Evolutionary conservation across 1,140 invertebrate species (phyloP).

Genomic region (Drosophila asahinai): DNA sequence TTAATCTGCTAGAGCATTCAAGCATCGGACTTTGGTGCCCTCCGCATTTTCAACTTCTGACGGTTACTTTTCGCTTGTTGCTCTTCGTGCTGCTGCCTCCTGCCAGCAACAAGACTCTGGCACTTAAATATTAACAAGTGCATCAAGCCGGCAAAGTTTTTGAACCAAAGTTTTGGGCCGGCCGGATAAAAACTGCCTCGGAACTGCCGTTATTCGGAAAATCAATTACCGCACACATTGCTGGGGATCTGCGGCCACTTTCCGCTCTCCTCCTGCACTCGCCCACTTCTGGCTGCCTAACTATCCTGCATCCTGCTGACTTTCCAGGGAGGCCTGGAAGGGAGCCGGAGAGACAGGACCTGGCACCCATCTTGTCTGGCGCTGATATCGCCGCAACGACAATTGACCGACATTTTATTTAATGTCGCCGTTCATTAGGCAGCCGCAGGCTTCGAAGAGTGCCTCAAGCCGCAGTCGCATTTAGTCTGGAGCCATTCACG

Average conservation of each 20-base stretch:
- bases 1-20: conserved; percentile 19
- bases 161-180: conserved; percentile 24
- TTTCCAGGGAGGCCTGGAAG: not conserved
- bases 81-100: conserved; percentile 18
- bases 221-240: conserved; percentile 76
- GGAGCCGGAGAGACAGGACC: conserved; percentile 1
- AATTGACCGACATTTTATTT: conserved; percentile 83
- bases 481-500: conserved; percentile 43
- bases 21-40: conserved; percentile 6
- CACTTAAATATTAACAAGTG: conserved; percentile 62
- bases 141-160: conserved; percentile 53
- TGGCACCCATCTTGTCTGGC: conserved; percentile 56
- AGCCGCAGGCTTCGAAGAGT: conserved; percentile 48
- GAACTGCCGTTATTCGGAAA: conserved; percentile 52
- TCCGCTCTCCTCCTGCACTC: not conserved
- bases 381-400: conserved; percentile 71
- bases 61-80: conserved; percentile 37
- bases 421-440: conserved; percentile 81
- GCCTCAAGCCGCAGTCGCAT: conserved; percentile 60
- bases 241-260: conserved; percentile 20
- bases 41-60: conserved; percentile 1
- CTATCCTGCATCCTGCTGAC: conserved; percentile 4
- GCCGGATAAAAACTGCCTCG: conserved; percentile 20
- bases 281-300: not conserved
- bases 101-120: conserved; percentile 27